Conservation (phyloP, 2,888 invertebrate species). For the Melieria crassipennis region DNA sequence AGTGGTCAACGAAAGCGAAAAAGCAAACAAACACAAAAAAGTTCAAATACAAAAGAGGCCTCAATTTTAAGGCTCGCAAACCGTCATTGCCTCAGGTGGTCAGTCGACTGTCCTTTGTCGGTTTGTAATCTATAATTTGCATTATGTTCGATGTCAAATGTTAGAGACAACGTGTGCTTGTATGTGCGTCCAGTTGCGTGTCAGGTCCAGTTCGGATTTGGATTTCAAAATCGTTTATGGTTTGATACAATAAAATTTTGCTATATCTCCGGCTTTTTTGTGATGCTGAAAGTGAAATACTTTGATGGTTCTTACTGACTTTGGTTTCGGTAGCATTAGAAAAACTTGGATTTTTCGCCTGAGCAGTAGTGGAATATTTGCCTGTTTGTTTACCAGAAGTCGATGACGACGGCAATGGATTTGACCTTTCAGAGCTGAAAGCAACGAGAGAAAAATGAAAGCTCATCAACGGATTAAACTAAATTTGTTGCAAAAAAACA, state of each 20-base stretch:
- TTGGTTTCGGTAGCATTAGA: slow-evolving; percentile 79
- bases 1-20: slow-evolving; percentile 16
- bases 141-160: too few relatives aligned
- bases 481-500: too few relatives aligned
- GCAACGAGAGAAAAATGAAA: slow-evolving; percentile 16
- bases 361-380: slow-evolving; percentile 60
- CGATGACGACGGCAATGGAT: slow-evolving; percentile 65
- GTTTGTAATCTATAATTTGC: too few relatives aligned
- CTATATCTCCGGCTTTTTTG: slow-evolving; percentile 36
- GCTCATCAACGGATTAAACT: too few relatives aligned
- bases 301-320: slow-evolving; percentile 94
- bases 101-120: too few relatives aligned
- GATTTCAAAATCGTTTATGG: neutral
- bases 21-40: neutral
- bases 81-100: too few relatives aligned
- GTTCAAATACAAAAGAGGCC: neutral
- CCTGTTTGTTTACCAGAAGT: slow-evolving; percentile 64
- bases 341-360: slow-evolving; percentile 51
- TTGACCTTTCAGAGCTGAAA: slow-evolving; percentile 61
- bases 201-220: too few relatives aligned
- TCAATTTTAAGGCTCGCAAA: too few relatives aligned
- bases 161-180: too few relatives aligned
- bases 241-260: slow-evolving; percentile 25
- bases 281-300: slow-evolving; percentile 49
- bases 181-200: too few relatives aligned